Percentiles rank a stretch among this genome's conserved stretches.
Evolutionary conservation across 2,797 vertebrate genomes (phyloP).

Genomic region (Coilia nasus): DNA sequence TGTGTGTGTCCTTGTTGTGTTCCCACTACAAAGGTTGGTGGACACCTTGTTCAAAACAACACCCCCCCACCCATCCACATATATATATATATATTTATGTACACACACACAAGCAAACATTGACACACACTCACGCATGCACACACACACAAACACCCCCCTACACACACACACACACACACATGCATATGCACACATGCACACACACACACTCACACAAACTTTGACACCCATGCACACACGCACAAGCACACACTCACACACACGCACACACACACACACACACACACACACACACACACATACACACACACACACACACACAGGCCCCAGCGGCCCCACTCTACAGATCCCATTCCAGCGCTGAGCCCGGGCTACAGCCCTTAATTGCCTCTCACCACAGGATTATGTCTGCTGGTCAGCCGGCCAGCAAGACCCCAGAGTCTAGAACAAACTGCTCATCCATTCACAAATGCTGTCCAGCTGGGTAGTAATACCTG

Average conservation of each 20-base stretch:
- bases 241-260: not conserved
- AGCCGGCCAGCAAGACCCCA: constrained; percentile 66
- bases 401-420: constrained; percentile 68
- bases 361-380: constrained; percentile 42
- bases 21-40: not conserved
- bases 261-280: not conserved
- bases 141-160: too few species aligned
- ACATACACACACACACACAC: not conserved
- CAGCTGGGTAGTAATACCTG: constrained; percentile 61
- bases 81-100: too few species aligned
- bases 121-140: too few species aligned
- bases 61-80: not conserved
- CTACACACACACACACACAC: not conserved
- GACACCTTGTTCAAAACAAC: not conserved
- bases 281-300: too few species aligned
- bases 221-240: not conserved
- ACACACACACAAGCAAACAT: not conserved
- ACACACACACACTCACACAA: not conserved
- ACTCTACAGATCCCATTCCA: not conserved
- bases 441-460: constrained; percentile 75
- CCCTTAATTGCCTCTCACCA: constrained; percentile 70
- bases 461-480: constrained; percentile 72
- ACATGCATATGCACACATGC: too few species aligned
- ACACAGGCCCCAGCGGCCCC: not conserved
- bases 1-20: not conserved